Evolutionary conservation across 2,888 invertebrate genomes (phyloP).

Genomic region (Candidula unifasciata): DNA sequence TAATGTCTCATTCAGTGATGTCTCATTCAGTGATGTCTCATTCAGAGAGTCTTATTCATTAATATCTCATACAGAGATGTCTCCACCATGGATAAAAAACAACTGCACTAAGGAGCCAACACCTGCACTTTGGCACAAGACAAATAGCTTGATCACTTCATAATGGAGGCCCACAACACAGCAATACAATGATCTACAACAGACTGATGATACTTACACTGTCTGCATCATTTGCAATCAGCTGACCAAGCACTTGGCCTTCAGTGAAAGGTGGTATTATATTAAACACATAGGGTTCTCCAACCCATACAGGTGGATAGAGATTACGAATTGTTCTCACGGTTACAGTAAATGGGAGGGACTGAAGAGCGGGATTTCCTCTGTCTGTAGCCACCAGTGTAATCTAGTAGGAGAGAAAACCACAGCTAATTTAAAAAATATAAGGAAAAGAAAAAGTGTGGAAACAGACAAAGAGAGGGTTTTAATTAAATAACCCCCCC

Average conservation of each 20-base stretch:
- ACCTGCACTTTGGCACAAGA: too few species aligned
- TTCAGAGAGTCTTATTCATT: too few species aligned
- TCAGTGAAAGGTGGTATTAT: slow-evolving; percentile 19
- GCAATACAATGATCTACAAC: not conserved
- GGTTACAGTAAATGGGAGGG: slow-evolving; percentile 25
- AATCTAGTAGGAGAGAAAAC: slow-evolving; percentile 14
- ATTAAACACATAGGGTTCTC: slow-evolving; percentile 27
- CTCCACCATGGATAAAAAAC: too few species aligned
- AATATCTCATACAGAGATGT: too few species aligned
- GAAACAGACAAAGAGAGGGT: too few species aligned
- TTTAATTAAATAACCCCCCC: too few species aligned
- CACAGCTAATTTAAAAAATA: too few species aligned
- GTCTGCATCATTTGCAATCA: slow-evolving; percentile 27
- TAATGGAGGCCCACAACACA: not conserved
- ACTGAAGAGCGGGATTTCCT: not conserved
- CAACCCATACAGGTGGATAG: slow-evolving; percentile 23
- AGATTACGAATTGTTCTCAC: not conserved
- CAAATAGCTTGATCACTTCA: too few species aligned
- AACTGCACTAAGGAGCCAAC: too few species aligned
- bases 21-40: too few species aligned
- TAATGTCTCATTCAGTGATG: too few species aligned
- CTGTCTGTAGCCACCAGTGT: slow-evolving; percentile 35
- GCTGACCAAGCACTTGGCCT: not conserved
- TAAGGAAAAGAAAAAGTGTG: too few species aligned
- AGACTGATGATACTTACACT: slow-evolving; percentile 3